phyloP scores from a whole-genome alignment of 2,888 invertebrate species.

The Marronus borbonicus region DNA sequence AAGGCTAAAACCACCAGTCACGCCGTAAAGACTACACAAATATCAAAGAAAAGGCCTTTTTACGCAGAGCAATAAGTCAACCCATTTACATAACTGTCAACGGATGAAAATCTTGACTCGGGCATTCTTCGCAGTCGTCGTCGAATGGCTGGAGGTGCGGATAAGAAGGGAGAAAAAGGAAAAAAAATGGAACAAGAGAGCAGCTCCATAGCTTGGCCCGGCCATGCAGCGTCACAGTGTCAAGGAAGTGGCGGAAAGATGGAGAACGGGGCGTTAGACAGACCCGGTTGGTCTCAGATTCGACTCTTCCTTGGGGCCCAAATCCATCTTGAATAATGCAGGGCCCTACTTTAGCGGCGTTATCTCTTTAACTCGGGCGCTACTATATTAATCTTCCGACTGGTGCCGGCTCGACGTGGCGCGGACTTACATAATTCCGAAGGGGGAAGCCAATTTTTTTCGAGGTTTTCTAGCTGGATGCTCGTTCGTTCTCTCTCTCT shows the following conservation, averaged over 20 bases:
- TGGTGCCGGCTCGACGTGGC: slow-evolving; percentile 51
- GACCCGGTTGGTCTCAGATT: not conserved
- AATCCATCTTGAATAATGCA: slow-evolving; percentile 59
- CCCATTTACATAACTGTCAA: slow-evolving; percentile 64
- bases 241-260: not conserved
- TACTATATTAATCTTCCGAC: slow-evolving; percentile 60
- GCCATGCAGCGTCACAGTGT: not conserved
- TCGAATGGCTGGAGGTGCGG: not conserved
- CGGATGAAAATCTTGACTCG: slow-evolving; percentile 58
- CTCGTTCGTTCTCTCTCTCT: not conserved
- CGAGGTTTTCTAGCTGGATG: slow-evolving; percentile 41
- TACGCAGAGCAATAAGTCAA: slow-evolving; percentile 61
- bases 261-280: not conserved
- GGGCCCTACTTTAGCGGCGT: slow-evolving; percentile 57
- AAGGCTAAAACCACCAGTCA: not conserved
- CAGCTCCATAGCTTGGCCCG: not conserved
- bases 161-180: not conserved
- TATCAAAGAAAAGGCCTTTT: slow-evolving; percentile 28
- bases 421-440: slow-evolving; percentile 57
- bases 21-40: slow-evolving; percentile 15
- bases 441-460: slow-evolving; percentile 52
- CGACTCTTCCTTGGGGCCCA: slow-evolving; percentile 16
- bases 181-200: not conserved
- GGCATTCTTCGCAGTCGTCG: not conserved
- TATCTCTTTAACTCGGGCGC: slow-evolving; percentile 58